phyloP scores from a whole-genome alignment of 2,113 vertebrate species.

The Sebastes schlegelii region DNA sequence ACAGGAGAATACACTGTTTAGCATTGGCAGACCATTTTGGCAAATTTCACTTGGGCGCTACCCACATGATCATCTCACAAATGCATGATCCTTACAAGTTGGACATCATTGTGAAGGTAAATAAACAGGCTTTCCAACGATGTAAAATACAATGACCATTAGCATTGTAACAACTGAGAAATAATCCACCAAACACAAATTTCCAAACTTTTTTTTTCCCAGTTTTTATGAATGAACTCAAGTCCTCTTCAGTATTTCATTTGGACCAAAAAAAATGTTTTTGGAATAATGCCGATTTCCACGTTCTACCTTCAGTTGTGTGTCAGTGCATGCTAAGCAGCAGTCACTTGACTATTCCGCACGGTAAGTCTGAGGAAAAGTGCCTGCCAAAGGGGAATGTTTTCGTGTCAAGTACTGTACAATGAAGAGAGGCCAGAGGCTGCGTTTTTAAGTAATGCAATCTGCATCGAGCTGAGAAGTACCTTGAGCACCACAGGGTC shows the following conservation, averaged over 20 bases:
- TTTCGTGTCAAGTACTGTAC: conserved; percentile 57
- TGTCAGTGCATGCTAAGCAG: conserved; percentile 28
- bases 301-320: not conserved
- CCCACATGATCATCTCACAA: no score
- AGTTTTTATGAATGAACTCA: not conserved
- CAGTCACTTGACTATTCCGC: conserved; percentile 40
- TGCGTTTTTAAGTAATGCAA: conserved; percentile 62
- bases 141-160: no score
- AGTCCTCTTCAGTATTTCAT: not conserved
- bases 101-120: no score
- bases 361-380: conserved; percentile 33
- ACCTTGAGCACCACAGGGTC: conserved; percentile 52
- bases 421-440: conserved; percentile 49
- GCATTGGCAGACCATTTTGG: no score
- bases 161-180: no score
- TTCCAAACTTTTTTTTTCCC: no score
- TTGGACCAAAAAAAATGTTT: not conserved
- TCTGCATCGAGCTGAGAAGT: conserved; percentile 59
- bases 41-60: no score
- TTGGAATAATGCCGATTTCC: not conserved
- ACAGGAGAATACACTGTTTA: no score
- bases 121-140: no score
- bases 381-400: conserved; percentile 32
- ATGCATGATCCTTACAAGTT: no score
- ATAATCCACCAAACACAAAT: no score